A percentile compares a stretch with the other conserved stretches of the same genome.
phyloP scores from a whole-genome alignment of 2,797 vertebrate genomes.

The Vireo griseus region DNA sequence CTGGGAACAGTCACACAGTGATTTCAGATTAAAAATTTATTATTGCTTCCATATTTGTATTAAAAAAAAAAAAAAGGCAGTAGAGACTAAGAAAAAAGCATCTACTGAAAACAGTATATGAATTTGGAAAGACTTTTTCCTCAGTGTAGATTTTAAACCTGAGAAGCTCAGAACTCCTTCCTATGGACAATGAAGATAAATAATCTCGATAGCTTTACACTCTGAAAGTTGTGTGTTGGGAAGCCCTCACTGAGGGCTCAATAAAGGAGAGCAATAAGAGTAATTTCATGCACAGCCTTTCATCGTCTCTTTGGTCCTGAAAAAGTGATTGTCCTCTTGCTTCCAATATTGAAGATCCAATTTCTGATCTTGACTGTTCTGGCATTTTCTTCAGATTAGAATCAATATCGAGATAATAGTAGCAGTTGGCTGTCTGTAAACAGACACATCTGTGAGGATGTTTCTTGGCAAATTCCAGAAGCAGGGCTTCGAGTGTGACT shows the following conservation, averaged over 20 bases:
- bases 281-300: not conserved
- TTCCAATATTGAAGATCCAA: not conserved
- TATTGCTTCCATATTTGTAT: conserved; percentile 64
- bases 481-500: not conserved
- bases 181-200: not conserved
- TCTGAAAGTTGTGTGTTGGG: not conserved
- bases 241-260: not conserved
- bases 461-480: not conserved
- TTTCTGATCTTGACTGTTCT: not conserved
- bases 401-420: not conserved
- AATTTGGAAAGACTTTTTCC: not conserved
- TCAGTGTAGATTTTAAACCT: not conserved
- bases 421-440: not conserved
- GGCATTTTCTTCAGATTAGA: conserved; percentile 1
- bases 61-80: not conserved
- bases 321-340: not conserved
- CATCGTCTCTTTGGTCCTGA: not conserved
- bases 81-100: not conserved
- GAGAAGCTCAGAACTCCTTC: not conserved
- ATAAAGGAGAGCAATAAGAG: not conserved
- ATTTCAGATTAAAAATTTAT: conserved; percentile 81
- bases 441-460: not conserved
- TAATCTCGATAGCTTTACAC: not conserved
- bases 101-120: not conserved
- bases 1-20: conserved; percentile 75